Conservation (phyloP, 2,888 invertebrate species). For the Antitype chi region DNA sequence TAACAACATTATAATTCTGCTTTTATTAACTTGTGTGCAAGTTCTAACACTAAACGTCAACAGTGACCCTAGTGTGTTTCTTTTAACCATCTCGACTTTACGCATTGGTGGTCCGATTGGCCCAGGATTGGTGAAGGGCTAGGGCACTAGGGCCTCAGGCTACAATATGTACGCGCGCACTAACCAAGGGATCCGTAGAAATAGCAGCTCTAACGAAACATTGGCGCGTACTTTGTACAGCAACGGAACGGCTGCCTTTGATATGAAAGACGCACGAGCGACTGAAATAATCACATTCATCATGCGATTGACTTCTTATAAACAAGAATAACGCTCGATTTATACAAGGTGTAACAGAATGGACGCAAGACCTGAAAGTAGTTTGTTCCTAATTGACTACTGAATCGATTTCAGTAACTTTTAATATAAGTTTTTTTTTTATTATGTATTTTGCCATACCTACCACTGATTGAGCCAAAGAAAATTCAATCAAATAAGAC, state of each 20-base stretch:
- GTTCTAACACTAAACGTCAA: conserved; percentile 43
- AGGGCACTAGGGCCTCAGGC: background rate
- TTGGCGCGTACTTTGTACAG: conserved; percentile 1
- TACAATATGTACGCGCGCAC: conserved; percentile 20
- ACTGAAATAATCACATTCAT: background rate
- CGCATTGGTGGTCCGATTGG: too few relatives aligned
- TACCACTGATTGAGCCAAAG: too few relatives aligned
- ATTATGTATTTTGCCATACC: too few relatives aligned
- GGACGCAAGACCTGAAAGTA: too few relatives aligned
- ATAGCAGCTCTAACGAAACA: conserved; percentile 26
- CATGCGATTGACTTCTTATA: background rate
- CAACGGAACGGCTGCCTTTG: conserved; percentile 15
- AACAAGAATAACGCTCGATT: background rate
- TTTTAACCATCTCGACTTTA: too few relatives aligned
- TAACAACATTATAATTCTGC: conserved; percentile 60
- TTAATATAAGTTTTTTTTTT: too few relatives aligned
- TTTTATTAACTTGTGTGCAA: conserved; percentile 57
- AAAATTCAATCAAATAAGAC: too few relatives aligned
- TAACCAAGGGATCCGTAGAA: conserved; percentile 1
- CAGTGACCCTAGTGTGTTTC: too few relatives aligned
- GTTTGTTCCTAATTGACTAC: too few relatives aligned
- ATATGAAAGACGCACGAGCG: conserved; percentile 11
- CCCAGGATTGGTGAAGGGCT: too few relatives aligned
- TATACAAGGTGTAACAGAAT: too few relatives aligned
- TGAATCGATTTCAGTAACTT: too few relatives aligned